Evolutionary conservation across 2,888 invertebrate species (phyloP).

Genomic region (Oscheius sp.): DNA sequence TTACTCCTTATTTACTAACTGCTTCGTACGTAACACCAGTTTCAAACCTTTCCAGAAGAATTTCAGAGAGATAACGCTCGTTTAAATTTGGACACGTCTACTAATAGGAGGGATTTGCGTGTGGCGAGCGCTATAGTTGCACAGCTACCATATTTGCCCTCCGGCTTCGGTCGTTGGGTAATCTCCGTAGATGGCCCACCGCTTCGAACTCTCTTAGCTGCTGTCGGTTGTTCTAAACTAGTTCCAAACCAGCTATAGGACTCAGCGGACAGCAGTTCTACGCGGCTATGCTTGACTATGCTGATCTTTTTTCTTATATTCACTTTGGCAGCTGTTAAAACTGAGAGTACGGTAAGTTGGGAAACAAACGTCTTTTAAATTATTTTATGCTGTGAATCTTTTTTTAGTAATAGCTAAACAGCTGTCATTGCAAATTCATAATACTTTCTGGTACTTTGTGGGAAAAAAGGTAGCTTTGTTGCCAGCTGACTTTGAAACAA

Average conservation of each 20-base stretch:
- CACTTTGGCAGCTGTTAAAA: background rate
- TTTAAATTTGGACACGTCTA: background rate
- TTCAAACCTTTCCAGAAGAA: too few relatives aligned
- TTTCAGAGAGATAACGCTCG: too few relatives aligned
- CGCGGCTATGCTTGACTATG: constrained; percentile 29
- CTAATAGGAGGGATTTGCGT: constrained; percentile 22
- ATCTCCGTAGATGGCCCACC: constrained; percentile 35
- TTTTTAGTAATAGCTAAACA: too few relatives aligned
- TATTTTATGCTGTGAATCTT: too few relatives aligned
- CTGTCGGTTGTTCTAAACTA: constrained; percentile 17
- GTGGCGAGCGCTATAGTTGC: constrained; percentile 27
- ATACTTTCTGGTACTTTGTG: too few relatives aligned
- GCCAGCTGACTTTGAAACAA: too few relatives aligned
- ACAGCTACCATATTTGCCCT: constrained; percentile 31
- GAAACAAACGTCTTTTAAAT: too few relatives aligned
- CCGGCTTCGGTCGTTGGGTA: constrained; percentile 33
- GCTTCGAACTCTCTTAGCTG: constrained; percentile 31
- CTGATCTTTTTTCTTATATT: background rate
- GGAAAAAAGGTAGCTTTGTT: too few relatives aligned
- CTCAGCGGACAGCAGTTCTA: background rate
- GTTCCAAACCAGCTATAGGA: constrained; percentile 7
- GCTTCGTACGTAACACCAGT: too few relatives aligned
- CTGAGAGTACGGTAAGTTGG: constrained; percentile 1
- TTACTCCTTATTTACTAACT: too few relatives aligned
- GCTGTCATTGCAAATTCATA: too few relatives aligned